Evolutionary conservation across 1,140 invertebrate species (phyloP).

Genomic region (Drosophila albomicans): DNA sequence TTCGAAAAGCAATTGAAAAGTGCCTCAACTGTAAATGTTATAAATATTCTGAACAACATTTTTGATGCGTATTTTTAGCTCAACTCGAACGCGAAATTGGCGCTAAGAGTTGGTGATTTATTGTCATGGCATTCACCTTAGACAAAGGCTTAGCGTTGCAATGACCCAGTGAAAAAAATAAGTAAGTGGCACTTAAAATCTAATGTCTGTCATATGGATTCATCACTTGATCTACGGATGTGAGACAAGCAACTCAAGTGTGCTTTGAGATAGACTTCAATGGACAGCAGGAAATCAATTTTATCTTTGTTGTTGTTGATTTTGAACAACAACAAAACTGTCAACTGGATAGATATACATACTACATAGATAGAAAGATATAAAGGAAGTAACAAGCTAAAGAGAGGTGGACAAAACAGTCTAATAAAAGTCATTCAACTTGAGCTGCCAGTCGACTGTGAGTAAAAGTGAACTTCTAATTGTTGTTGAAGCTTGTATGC

Average conservation of each 20-base stretch:
- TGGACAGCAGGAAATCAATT: slow-evolving; percentile 45
- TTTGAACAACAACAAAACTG: slow-evolving; percentile 26
- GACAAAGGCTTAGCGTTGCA: slow-evolving; percentile 4
- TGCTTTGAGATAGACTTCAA: slow-evolving; percentile 14
- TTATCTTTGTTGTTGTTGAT: slow-evolving; percentile 5
- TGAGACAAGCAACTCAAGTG: slow-evolving; percentile 2
- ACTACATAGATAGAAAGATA: background rate
- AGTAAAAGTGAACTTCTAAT: slow-evolving; percentile 48
- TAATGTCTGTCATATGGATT: background rate
- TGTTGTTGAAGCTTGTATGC: slow-evolving; percentile 22
- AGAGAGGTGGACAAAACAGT: background rate
- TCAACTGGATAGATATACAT: background rate
- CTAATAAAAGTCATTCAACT: slow-evolving; percentile 49
- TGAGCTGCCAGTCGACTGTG: slow-evolving; percentile 10
- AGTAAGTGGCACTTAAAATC: slow-evolving; percentile 10
- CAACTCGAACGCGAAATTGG: background rate
- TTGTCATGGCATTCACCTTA: slow-evolving; percentile 19
- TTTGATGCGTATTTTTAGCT: background rate
- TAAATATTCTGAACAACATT: background rate
- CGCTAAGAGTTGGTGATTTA: slow-evolving; percentile 1
- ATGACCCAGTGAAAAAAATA: background rate
- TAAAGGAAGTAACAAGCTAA: background rate
- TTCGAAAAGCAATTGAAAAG: background rate
- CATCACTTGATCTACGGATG: background rate
- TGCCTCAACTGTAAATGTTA: background rate